Conservation (phyloP, 2,888 invertebrate species). For the Mesoligia furuncula region DNA sequence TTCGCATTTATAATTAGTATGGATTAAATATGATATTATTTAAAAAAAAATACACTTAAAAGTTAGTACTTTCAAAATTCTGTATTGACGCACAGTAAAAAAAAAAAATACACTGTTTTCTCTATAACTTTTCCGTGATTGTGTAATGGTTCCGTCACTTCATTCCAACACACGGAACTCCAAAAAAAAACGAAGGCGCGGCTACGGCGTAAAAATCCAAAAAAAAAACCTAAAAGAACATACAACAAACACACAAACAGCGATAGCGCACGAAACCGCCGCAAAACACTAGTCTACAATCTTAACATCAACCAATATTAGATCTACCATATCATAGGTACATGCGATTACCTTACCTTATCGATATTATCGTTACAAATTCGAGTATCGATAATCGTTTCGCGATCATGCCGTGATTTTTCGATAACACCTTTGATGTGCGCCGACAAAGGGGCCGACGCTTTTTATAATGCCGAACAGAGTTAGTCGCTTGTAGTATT, state of each 20-base stretch:
- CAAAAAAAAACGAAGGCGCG: slow-evolving; percentile 23
- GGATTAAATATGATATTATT: no score
- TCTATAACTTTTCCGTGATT: background rate
- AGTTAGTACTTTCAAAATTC: background rate
- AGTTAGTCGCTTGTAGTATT: slow-evolving; percentile 64
- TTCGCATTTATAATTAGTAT: no score
- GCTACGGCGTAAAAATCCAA: background rate
- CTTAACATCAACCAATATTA: slow-evolving; percentile 65
- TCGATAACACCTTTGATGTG: slow-evolving; percentile 71
- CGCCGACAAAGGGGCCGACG: slow-evolving; percentile 73
- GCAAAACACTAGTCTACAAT: slow-evolving; percentile 58
- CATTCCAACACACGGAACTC: background rate
- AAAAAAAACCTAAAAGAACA: slow-evolving; percentile 32
- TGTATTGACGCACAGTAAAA: background rate
- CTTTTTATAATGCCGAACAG: slow-evolving; percentile 73
- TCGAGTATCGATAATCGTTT: slow-evolving; percentile 67
- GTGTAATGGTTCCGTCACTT: background rate
- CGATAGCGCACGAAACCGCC: slow-evolving; percentile 59
- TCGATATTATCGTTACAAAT: slow-evolving; percentile 66
- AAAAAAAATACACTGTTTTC: background rate
- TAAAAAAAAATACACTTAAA: no score
- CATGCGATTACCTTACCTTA: slow-evolving; percentile 65
- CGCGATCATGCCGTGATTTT: slow-evolving; percentile 70
- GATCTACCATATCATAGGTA: slow-evolving; percentile 61
- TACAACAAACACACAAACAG: slow-evolving; percentile 43